These are phyloP conservation scores for Sepioteuthis lessoniana DNA, from an alignment of 2,888 invertebrate genomes.

Conservation along the genomic window DNA sequence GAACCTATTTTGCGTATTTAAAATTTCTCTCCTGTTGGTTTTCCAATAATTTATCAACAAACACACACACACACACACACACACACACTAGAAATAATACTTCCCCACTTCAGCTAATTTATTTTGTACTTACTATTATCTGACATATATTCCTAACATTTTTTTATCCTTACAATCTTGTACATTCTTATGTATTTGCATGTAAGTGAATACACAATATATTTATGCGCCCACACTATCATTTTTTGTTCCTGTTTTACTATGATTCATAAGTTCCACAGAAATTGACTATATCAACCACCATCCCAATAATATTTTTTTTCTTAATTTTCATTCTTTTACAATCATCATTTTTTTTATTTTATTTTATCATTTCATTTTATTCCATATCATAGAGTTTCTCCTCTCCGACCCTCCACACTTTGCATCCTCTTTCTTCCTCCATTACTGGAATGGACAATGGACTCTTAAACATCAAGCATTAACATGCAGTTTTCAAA, in stretches of 20 bases:
- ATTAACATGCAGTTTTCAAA: slow-evolving; percentile 23
- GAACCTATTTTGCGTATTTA: not conserved
- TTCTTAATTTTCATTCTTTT: not conserved
- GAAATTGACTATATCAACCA: not conserved
- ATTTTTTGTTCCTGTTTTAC: not conserved
- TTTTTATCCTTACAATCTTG: not conserved
- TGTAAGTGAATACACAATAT: not conserved
- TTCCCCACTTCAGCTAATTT: not conserved
- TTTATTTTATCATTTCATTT: not conserved
- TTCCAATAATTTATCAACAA: not conserved
- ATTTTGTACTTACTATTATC: not conserved
- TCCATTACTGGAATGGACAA: not conserved
- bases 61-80: not conserved
- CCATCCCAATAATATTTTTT: not conserved
- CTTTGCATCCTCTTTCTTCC: not conserved
- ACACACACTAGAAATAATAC: no score
- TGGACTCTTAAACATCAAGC: slow-evolving; percentile 6
- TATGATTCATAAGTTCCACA: not conserved
- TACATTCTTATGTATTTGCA: not conserved
- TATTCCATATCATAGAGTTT: no score
- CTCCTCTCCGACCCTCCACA: not conserved
- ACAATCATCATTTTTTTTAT: not conserved
- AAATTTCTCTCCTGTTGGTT: not conserved
- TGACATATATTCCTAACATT: not conserved
- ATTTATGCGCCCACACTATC: not conserved